phyloP scores from a whole-genome alignment of 2,113 vertebrate genomes.

The Cygnus atratus region DNA sequence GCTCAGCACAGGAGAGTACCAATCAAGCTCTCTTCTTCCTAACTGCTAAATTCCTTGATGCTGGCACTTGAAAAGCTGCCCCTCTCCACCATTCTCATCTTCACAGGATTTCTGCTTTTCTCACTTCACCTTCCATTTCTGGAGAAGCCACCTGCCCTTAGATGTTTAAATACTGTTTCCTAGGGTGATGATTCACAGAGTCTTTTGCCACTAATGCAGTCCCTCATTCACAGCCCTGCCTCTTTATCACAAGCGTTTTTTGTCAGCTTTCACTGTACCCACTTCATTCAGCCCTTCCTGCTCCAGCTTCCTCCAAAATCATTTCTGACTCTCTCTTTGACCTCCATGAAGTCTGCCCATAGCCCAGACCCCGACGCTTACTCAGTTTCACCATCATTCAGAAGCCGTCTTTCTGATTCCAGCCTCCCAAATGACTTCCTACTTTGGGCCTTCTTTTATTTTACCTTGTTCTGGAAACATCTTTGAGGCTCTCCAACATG shows the following conservation, averaged over 20 bases:
- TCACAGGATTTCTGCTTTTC: not conserved
- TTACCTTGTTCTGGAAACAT: not conserved
- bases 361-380: not conserved
- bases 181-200: not conserved
- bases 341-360: not conserved
- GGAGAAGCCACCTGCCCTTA: not conserved
- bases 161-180: not conserved
- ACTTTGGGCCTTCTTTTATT: not conserved
- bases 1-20: slow-evolving; percentile 55
- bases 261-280: not conserved
- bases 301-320: not conserved
- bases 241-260: not conserved
- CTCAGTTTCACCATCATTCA: not conserved
- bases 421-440: not conserved
- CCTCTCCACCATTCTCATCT: not conserved
- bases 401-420: not conserved
- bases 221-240: not conserved
- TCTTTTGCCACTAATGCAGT: not conserved
- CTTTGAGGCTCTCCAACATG: not conserved
- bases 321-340: not conserved
- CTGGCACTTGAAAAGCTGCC: not conserved
- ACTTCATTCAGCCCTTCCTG: not conserved
- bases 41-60: not conserved
- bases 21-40: slow-evolving; percentile 28
- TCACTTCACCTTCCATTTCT: not conserved